Percentiles rank a stretch among this genome's conserved stretches.
These are phyloP conservation scores for Palythoa grandiflora DNA, from an alignment of 92 coral and sea anemone genomes.

Conservation along the genomic window DNA sequence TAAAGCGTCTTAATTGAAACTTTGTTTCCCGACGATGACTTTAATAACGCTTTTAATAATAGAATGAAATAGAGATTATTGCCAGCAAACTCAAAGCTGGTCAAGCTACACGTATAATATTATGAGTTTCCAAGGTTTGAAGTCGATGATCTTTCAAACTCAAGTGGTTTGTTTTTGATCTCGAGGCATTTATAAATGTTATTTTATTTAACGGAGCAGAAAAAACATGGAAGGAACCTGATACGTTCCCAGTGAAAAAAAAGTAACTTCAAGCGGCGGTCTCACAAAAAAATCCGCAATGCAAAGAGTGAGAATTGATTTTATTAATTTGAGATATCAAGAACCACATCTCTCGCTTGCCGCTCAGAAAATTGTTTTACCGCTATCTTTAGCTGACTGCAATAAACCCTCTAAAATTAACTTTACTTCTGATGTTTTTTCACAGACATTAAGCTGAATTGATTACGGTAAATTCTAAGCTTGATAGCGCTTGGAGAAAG, in stretches of 20 bases:
- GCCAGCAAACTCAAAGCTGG: slow-evolving; percentile 72
- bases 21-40: slow-evolving; percentile 90
- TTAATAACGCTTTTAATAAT: slow-evolving; percentile 75
- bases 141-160: background rate
- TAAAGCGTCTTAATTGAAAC: slow-evolving; percentile 88
- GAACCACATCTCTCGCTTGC: slow-evolving; percentile 48
- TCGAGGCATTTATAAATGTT: slow-evolving; percentile 14
- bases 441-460: slow-evolving; percentile 45
- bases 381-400: slow-evolving; percentile 42
- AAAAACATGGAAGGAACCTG: slow-evolving; percentile 3
- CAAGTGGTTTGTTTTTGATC: slow-evolving; percentile 32
- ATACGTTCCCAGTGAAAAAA: slow-evolving; percentile 16
- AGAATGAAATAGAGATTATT: slow-evolving; percentile 80
- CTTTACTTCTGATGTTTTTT: slow-evolving; percentile 46
- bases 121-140: slow-evolving; percentile 28
- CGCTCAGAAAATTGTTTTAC: slow-evolving; percentile 36
- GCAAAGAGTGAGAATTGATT: slow-evolving; percentile 33
- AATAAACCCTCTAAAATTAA: slow-evolving; percentile 31
- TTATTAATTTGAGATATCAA: slow-evolving; percentile 45
- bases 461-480: slow-evolving; percentile 26
- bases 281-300: slow-evolving; percentile 35
- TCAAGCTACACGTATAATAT: slow-evolving; percentile 48
- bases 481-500: slow-evolving; percentile 27
- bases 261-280: slow-evolving; percentile 39
- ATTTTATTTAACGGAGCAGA: slow-evolving; percentile 10